Base-by-base conservation (phyloP, 2,888 invertebrate species). In the Drosophila vallismaia region DNA sequence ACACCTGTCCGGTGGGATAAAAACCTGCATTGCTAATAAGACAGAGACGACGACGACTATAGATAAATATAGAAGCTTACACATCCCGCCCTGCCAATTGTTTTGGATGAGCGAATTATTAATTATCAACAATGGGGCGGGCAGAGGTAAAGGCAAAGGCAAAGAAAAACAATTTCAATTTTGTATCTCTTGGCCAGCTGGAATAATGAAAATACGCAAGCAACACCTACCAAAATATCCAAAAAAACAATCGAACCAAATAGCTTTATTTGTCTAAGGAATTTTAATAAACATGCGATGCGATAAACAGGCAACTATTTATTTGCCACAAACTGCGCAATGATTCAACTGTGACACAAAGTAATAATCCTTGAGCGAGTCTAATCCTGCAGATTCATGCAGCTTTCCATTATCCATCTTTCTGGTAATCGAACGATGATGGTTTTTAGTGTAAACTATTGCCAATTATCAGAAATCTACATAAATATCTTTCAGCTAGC, bases 21-120 rank as follows among this genome's bases (percentile, higher is more conserved):
- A 10, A 62, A 50, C 62, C 50, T 77, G 73, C 66, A 70, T 33
- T 62, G 76, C 69, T 70, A 69, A 79, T 79, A 48, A 59, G 62
- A 40, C 28, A 28, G 19, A 19, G 19, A 28, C 28, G 28, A 28
- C 52, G 55, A 6, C 14, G 33, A 31, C 24, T 48, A 28, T 10
- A 4, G 44, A 63, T 83, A 80, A 75, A 83, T 67, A 83, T 83
- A 86, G 77, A 57, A 12, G 63, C 58, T 86, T 80, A 83, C 86
- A 83, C 76, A 83, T 60, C 14, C 33, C 59, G 29, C 57, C 12
- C 58, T 49, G 53, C 50, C 75, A 84, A 75, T 55, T 44, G 58
- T 54, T 76, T 67, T 59, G 54, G 76, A 80, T 80, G 72, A 71
- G 64, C 59, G 70, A 80, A 74, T 77, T 82, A 80, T 81, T 78